phyloP scores from a whole-genome alignment of 1,140 invertebrate genomes.

The Drosophila kepulauana region DNA sequence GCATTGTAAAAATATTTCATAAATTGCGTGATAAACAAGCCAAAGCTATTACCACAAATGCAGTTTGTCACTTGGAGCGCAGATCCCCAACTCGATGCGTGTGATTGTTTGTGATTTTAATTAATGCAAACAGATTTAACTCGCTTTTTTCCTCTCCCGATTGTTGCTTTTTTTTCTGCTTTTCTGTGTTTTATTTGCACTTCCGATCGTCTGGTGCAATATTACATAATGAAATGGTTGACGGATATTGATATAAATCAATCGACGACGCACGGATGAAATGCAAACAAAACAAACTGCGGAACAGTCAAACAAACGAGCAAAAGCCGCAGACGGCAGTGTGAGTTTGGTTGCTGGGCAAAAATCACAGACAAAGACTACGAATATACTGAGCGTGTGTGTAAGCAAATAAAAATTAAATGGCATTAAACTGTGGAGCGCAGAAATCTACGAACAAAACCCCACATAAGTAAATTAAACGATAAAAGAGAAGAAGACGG shows the following conservation, averaged over 20 bases:
- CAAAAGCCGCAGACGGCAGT: neutral
- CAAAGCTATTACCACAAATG: constrained; percentile 78
- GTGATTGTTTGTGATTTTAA: constrained; percentile 59
- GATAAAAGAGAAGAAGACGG: constrained; percentile 15
- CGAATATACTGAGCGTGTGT: constrained; percentile 14
- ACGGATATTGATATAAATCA: constrained; percentile 82
- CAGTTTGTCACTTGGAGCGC: constrained; percentile 51
- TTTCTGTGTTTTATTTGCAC: constrained; percentile 19
- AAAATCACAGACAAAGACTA: too few species aligned
- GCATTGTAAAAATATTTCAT: constrained; percentile 40
- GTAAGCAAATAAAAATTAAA: constrained; percentile 76
- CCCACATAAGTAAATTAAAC: constrained; percentile 27
- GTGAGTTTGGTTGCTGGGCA: neutral
- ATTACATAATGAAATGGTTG: constrained; percentile 74
- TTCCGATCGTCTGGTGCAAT: constrained; percentile 45
- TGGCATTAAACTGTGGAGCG: constrained; percentile 37
- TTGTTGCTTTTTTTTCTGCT: constrained; percentile 42
- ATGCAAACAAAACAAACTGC: constrained; percentile 46
- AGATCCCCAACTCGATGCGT: neutral
- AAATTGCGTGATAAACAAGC: constrained; percentile 69
- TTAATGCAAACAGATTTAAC: constrained; percentile 82
- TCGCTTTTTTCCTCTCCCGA: constrained; percentile 40
- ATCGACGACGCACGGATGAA: constrained; percentile 53
- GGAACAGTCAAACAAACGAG: constrained; percentile 21
- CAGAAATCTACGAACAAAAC: constrained; percentile 11